A percentile compares a stretch with the other conserved stretches of the same genome.
Conservation (phyloP, 2,888 invertebrate genomes). For the Spisula solida region DNA sequence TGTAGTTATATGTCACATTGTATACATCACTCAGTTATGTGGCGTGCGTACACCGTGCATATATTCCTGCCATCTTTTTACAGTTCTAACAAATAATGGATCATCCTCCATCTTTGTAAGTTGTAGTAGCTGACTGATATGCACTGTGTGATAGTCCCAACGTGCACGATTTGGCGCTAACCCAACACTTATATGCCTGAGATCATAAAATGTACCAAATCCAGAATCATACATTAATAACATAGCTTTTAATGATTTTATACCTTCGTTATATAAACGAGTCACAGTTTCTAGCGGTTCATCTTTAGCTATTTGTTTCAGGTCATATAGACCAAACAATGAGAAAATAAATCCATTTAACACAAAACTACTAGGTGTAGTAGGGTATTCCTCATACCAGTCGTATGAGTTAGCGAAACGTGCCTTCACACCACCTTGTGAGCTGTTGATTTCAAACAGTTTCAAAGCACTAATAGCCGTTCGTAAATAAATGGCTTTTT, state of each 20-base stretch:
- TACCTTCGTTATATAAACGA: constrained; percentile 81
- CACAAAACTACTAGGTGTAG: constrained; percentile 95
- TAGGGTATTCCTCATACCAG: constrained; percentile 99
- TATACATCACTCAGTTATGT: constrained; percentile 91
- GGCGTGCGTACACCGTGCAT: constrained; percentile 98
- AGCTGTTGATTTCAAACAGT: constrained; percentile 90
- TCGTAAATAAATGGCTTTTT: constrained; percentile 91
- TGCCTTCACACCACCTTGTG: constrained; percentile 83
- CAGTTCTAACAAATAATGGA: constrained; percentile 93
- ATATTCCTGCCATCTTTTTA: constrained; percentile 97
- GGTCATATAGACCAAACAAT: constrained; percentile 97
- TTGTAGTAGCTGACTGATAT: constrained; percentile 95
- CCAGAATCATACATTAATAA: constrained; percentile 97
- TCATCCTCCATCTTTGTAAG: constrained; percentile 93
- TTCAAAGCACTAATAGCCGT: constrained; percentile 94
- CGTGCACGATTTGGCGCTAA: constrained; percentile 96
- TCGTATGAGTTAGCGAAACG: constrained; percentile 93
- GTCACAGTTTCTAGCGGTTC: constrained; percentile 90
- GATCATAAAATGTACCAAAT: constrained; percentile 97
- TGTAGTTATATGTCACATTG: background rate
- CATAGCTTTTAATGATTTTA: constrained; percentile 94
- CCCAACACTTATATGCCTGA: constrained; percentile 94
- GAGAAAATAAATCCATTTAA: constrained; percentile 99
- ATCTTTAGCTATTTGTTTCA: constrained; percentile 92
- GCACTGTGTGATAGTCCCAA: constrained; percentile 99